Evolutionary conservation across 2,888 invertebrate genomes (phyloP), one percentile per base, ranked within the genome.

Genomic region (Ormyrus rosae): DNA sequence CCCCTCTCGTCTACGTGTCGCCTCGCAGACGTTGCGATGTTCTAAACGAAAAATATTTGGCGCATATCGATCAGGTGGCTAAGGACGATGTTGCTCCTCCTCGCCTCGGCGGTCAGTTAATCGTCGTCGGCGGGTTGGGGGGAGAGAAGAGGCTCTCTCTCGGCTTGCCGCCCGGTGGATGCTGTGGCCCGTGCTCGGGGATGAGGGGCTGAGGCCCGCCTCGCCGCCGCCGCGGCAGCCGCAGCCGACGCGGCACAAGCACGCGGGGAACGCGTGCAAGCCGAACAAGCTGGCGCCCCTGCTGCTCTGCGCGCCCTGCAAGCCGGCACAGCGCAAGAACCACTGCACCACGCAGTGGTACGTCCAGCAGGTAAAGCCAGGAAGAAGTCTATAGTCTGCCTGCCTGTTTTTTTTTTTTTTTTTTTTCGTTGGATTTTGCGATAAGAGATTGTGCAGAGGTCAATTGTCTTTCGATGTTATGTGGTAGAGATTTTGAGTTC

Each of bases 171-270:
- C 10, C 81, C 83, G 85, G 89, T 90, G 90, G 88, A 90, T 90
- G 90, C 89, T 90, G 89, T 90, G 90, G 90, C 89, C 90, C 81
- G 89, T 89, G 85, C 85, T 90, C 86, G 88, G 90, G 83, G 90
- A 90, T 86, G 90, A 89, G 84, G 90, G 90, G 89, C 89, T 90
- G 84, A 89, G 88, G 86, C 90, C 90, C 85, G 84, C 87, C 86
- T 87, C 89, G 84, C 88, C 87, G 83, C 84, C 86, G 69, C 85
- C 85, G 83, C 83, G 46, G 77, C 79, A 46, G 76, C 84, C 72
- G 85, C 85, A 83, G 84, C 85, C 82, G 85, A 85, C 84, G 75
- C 79, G 69, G 19, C 81, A 34, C 34, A 34, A 34, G 34, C 34
- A 34, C 34, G 34, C 34, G 3, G 34, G 34, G 3, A 4, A 0